These are phyloP conservation scores for Sminthurides aquaticus DNA, from an alignment of 2,888 invertebrate species.

Conservation along the genomic window DNA sequence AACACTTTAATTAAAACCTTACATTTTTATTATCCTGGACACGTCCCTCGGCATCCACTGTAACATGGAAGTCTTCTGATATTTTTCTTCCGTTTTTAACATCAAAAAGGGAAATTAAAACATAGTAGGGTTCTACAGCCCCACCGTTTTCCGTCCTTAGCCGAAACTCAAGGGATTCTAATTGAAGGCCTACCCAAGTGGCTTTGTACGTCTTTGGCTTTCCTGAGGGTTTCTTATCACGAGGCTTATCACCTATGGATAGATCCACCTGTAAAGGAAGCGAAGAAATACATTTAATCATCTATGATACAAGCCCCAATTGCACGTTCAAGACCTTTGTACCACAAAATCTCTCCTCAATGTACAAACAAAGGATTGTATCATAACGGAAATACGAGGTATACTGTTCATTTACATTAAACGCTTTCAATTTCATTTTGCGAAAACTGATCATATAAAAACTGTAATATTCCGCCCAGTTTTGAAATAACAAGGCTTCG, in stretches of 20 bases:
- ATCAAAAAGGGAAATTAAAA: slow-evolving; percentile 82
- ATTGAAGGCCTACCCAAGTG: slow-evolving; percentile 27
- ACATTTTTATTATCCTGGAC: slow-evolving; percentile 39
- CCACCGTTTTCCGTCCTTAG: slow-evolving; percentile 38
- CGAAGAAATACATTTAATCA: not conserved
- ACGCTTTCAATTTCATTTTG: too few species aligned
- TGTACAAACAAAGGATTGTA: too few species aligned
- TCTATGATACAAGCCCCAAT: too few species aligned
- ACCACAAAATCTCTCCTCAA: too few species aligned
- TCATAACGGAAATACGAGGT: too few species aligned
- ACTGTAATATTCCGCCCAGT: too few species aligned
- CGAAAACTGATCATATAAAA: too few species aligned
- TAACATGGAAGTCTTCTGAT: slow-evolving; percentile 84
- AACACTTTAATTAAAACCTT: slow-evolving; percentile 7
- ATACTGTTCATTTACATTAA: too few species aligned
- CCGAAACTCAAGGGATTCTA: slow-evolving; percentile 40
- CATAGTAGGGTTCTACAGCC: slow-evolving; percentile 85
- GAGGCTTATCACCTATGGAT: slow-evolving; percentile 18
- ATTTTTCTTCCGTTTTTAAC: slow-evolving; percentile 76
- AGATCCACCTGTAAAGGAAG: slow-evolving; percentile 24
- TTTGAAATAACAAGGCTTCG: not conserved
- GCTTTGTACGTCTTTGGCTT: slow-evolving; percentile 17
- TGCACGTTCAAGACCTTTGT: too few species aligned
- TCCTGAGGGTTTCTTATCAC: slow-evolving; percentile 12
- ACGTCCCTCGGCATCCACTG: slow-evolving; percentile 36